A percentile compares a stretch with the other conserved stretches of the same genome.
Evolutionary conservation across 2,113 vertebrate species (phyloP).

Genomic region (Phylloscopus trochilus): DNA sequence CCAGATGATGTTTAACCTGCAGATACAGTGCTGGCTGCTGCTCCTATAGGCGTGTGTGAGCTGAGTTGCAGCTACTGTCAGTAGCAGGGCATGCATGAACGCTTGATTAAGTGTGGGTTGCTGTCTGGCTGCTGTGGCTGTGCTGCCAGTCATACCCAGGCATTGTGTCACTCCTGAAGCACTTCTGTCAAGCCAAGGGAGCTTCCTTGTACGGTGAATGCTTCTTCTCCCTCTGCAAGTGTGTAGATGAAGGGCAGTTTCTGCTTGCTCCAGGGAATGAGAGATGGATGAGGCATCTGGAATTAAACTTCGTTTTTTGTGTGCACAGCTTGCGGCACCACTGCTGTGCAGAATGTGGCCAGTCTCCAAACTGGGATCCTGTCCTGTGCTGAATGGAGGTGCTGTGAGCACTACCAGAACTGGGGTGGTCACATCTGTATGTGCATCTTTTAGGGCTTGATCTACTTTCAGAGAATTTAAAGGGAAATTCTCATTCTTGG

Average conservation of each 20-base stretch:
- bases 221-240: neutral
- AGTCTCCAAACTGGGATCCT: neutral
- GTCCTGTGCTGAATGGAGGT: fast-evolving
- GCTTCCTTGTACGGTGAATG: fast-evolving
- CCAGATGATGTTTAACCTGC: neutral
- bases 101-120: neutral
- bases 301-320: neutral
- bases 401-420: fast-evolving
- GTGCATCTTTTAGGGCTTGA: neutral
- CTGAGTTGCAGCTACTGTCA: neutral
- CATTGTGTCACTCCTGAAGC: neutral
- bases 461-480: neutral
- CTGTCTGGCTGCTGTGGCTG: neutral
- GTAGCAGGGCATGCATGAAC: neutral
- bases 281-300: neutral
- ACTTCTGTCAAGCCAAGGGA: neutral
- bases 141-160: fast-evolving
- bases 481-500: neutral
- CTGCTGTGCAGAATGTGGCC: neutral
- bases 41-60: neutral
- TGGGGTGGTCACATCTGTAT: fast-evolving
- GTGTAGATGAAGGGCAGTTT: neutral
- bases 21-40: neutral
- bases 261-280: neutral
- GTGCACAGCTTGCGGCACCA: neutral